phyloP scores from a whole-genome alignment of 2,113 vertebrate genomes.

The Strigops habroptila region DNA sequence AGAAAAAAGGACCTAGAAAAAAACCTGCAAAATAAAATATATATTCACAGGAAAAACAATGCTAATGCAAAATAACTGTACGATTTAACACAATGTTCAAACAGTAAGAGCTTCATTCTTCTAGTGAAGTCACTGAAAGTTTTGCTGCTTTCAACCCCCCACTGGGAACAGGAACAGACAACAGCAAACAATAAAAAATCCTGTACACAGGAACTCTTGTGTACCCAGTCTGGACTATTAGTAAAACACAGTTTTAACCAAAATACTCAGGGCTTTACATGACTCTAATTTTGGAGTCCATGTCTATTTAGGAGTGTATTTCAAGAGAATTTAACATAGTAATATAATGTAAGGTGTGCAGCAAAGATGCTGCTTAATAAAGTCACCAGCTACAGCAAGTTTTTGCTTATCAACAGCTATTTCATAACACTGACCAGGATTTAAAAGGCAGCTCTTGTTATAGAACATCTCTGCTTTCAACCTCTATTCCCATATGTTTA shows the following conservation, averaged over 20 bases:
- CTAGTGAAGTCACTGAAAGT: background rate
- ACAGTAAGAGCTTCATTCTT: background rate
- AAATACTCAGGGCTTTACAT: background rate
- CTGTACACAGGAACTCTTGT: too few species aligned
- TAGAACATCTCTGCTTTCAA: conserved; percentile 15
- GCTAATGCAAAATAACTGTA: accelerated
- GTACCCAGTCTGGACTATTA: background rate
- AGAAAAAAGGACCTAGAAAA: background rate
- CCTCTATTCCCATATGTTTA: conserved; percentile 57
- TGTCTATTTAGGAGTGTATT: background rate
- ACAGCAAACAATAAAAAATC: accelerated
- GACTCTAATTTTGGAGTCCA: background rate
- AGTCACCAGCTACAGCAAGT: background rate
- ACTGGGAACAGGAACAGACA: background rate
- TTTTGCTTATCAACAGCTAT: conserved; percentile 33
- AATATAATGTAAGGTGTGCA: background rate
- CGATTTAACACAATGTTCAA: background rate
- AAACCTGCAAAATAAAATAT: background rate
- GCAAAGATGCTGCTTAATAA: background rate
- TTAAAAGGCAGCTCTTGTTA: background rate
- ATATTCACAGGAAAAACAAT: background rate
- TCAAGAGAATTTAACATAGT: background rate
- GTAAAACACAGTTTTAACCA: background rate
- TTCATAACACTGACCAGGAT: background rate
- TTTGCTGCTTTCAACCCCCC: background rate